Evolutionary conservation across 2,888 invertebrate species (phyloP).

Genomic region (Notocelia uddmanniana): DNA sequence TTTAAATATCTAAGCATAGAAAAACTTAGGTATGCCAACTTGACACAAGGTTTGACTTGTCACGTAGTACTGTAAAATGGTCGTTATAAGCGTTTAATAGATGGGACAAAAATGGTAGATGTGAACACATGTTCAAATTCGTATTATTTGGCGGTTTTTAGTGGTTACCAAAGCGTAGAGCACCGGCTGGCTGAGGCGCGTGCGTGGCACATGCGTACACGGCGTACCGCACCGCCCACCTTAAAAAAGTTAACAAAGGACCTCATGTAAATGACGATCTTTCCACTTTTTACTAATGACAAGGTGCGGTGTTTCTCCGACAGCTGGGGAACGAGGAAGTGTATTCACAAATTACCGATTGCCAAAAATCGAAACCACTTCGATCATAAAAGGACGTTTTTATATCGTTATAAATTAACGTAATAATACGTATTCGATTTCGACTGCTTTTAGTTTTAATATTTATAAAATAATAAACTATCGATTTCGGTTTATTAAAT

Average conservation of each 20-base stretch:
- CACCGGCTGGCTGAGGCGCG: conserved; percentile 50
- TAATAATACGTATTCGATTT: conserved; percentile 64
- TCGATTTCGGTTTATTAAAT: background rate
- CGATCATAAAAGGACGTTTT: conserved; percentile 57
- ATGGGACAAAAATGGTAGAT: background rate
- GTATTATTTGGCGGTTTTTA: conserved; percentile 3
- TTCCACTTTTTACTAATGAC: conserved; percentile 75
- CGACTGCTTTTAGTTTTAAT: conserved; percentile 67
- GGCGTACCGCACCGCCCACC: conserved; percentile 52
- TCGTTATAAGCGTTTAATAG: background rate
- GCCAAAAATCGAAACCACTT: conserved; percentile 70
- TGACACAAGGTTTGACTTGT: background rate
- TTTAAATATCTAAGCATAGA: too few relatives aligned
- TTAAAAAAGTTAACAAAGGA: conserved; percentile 69
- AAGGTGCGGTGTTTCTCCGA: conserved; percentile 74
- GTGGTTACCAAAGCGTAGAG: conserved; percentile 22
- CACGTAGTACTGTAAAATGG: background rate
- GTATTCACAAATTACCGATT: conserved; percentile 67
- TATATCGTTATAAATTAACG: conserved; percentile 53
- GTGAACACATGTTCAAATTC: background rate
- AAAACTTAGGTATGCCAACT: background rate
- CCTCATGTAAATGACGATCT: conserved; percentile 70
- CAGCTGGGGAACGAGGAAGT: conserved; percentile 80
- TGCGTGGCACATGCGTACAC: conserved; percentile 59
- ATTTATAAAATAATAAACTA: background rate